Evolutionary conservation across 1,140 invertebrate species (phyloP).

Genomic region (Ericerus pela): DNA sequence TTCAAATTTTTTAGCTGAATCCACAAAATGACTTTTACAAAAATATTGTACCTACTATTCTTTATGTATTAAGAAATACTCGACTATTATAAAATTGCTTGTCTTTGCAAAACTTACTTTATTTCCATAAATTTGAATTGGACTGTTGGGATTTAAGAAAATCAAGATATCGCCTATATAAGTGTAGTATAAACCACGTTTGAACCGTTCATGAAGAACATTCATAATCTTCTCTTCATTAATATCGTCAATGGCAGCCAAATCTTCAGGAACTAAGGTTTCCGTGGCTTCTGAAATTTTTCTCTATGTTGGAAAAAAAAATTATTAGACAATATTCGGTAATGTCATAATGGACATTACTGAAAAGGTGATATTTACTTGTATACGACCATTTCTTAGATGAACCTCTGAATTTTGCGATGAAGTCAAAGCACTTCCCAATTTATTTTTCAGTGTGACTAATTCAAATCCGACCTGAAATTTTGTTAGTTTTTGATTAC

Average conservation of each 20-base stretch:
- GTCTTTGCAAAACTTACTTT: too few species aligned
- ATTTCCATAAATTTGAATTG: slow-evolving; percentile 47
- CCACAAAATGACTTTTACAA: too few species aligned
- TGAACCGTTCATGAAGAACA: slow-evolving; percentile 53
- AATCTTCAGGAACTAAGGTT: slow-evolving; percentile 65
- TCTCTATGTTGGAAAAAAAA: too few species aligned
- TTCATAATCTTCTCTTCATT: slow-evolving; percentile 63
- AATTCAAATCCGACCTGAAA: neutral
- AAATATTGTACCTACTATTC: neutral
- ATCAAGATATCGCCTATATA: slow-evolving; percentile 81
- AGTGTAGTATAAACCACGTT: slow-evolving; percentile 58
- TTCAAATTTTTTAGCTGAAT: too few species aligned
- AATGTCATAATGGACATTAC: too few species aligned
- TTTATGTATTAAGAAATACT: too few species aligned
- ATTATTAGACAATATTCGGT: too few species aligned
- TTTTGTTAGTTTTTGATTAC: too few species aligned
- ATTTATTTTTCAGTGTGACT: neutral
- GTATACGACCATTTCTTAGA: neutral
- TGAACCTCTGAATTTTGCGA: neutral
- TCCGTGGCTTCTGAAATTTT: slow-evolving; percentile 36
- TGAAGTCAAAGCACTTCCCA: neutral
- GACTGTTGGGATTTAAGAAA: slow-evolving; percentile 69
- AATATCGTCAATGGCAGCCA: slow-evolving; percentile 62
- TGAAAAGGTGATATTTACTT: too few species aligned
- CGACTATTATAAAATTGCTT: too few species aligned